Base-by-base conservation (phyloP, 2,888 invertebrate genomes). In the Xestia sexstrigata region DNA sequence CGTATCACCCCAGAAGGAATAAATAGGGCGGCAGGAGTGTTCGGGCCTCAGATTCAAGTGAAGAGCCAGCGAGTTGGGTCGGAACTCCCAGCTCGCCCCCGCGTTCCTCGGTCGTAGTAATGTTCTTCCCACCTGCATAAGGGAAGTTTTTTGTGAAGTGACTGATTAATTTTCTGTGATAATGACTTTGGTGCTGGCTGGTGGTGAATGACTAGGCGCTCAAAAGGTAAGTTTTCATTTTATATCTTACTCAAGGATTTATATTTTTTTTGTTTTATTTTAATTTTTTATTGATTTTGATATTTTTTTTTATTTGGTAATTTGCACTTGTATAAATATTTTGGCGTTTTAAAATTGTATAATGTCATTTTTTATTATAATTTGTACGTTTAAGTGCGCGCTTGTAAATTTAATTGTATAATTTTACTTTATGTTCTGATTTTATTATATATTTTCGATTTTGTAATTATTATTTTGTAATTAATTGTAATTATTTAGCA, bases 1-100 rank as follows among this genome's bases (percentile, higher is more conserved):
- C 96, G 96, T 91, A 93, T 93, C 92, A 93, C 93, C 95, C 95
- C 92, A 70, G 82, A 72, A 82, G 82, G 89, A 86, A 94, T 96
- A 96, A 95, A 96, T 91, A 89, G 92, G 87, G 90, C 88, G 89
- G 92, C 92, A 90, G 93, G 91, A 89, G 89, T 87, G 91, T 85
- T 91, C 84, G 86, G 91, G 88, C 89, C 92, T 94, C 96, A 96
- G 89, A 95, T 90, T 92, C 90, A 88, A 94, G 93, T 91, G 91
- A 90, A 93, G 87, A 91, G 90, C 92, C 92, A 88, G 89, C 89
- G 90, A 89, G 91, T 92, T 89, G 91, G 93, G 89, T 87, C 90
- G 89, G 86, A 85, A 84, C 86, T 83, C 84, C 83, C 84, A 83
- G 86, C 85, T 79, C 89, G 88, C 86, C 82, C 88, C 84, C 90